Conservation (phyloP, 2,113 vertebrate genomes). For the Eurypyga helias region DNA sequence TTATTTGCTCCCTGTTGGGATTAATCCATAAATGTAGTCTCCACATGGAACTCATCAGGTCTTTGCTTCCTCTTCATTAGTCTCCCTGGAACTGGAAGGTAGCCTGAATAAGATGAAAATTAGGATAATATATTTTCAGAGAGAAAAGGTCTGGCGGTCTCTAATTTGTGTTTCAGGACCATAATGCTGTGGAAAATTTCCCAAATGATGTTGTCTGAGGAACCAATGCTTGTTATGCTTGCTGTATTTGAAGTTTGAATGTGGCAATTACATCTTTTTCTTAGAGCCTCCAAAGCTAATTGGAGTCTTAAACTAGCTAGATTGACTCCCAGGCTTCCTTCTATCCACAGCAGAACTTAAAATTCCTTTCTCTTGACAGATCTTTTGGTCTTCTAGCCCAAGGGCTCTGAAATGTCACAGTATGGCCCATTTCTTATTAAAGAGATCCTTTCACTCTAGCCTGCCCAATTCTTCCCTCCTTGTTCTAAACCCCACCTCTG, state of each 20-base stretch:
- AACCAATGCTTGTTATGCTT: not conserved
- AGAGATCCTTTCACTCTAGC: slow-evolving; percentile 3
- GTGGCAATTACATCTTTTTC: slow-evolving; percentile 2
- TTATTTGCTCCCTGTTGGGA: slow-evolving; percentile 75
- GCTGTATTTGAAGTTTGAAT: not conserved
- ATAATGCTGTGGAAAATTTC: slow-evolving; percentile 23
- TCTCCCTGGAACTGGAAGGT: slow-evolving; percentile 57
- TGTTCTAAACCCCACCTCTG: not conserved
- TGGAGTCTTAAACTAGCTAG: not conserved
- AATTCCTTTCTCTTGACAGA: slow-evolving; percentile 48
- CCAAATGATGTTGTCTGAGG: slow-evolving; percentile 34
- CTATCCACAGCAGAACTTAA: not conserved
- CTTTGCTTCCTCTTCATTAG: slow-evolving; percentile 69
- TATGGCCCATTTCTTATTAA: slow-evolving; percentile 5
- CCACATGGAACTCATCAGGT: slow-evolving; percentile 69
- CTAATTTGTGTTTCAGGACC: slow-evolving; percentile 34
- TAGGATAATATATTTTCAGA: slow-evolving; percentile 62
- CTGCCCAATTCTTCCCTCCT: not conserved
- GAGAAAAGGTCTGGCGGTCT: not conserved
- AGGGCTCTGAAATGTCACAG: slow-evolving; percentile 28
- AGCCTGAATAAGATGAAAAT: slow-evolving; percentile 65
- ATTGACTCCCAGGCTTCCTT: not conserved
- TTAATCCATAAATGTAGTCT: slow-evolving; percentile 76
- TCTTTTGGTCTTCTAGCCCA: slow-evolving; percentile 53
- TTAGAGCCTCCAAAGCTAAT: slow-evolving; percentile 30